Conservation (phyloP, 2,888 invertebrate species). For the Myopa tessellatipennis region DNA sequence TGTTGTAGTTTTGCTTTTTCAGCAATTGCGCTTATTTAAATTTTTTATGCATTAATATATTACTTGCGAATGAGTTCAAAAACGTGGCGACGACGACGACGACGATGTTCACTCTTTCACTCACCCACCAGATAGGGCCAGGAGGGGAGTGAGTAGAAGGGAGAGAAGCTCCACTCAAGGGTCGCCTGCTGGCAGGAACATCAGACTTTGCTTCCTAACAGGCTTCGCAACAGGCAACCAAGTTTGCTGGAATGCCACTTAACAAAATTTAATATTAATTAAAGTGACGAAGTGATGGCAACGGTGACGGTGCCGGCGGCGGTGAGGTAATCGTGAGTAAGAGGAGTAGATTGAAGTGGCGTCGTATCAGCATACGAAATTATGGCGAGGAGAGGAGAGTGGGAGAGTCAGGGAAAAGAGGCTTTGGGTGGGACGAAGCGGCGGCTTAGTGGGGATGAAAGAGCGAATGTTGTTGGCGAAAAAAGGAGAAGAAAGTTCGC, state of each 20-base stretch:
- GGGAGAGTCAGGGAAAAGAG: background rate
- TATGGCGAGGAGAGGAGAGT: background rate
- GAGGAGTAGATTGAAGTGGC: background rate
- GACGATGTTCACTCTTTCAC: background rate
- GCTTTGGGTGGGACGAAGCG: background rate
- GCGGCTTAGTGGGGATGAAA: background rate
- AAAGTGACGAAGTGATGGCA: constrained; percentile 17
- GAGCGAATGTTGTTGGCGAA: background rate
- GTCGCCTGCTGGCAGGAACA: background rate
- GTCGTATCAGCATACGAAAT: background rate
- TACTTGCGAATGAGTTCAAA: constrained; percentile 28
- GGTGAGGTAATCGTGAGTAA: background rate
- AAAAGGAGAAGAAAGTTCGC: background rate
- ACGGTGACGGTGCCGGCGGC: background rate
- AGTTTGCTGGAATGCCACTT: constrained; percentile 34
- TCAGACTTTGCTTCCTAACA: background rate
- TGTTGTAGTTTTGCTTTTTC: constrained; percentile 30
- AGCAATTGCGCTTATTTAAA: constrained; percentile 45
- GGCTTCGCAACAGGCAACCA: constrained; percentile 8
- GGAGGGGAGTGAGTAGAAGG: background rate
- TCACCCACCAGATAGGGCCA: background rate
- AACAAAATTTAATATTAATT: constrained; percentile 37
- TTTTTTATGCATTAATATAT: constrained; percentile 36
- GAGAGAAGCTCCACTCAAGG: background rate
- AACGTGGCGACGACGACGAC: background rate